Conservation (phyloP, 1,140 invertebrate genomes). For the Solenopsis invicta region DNA sequence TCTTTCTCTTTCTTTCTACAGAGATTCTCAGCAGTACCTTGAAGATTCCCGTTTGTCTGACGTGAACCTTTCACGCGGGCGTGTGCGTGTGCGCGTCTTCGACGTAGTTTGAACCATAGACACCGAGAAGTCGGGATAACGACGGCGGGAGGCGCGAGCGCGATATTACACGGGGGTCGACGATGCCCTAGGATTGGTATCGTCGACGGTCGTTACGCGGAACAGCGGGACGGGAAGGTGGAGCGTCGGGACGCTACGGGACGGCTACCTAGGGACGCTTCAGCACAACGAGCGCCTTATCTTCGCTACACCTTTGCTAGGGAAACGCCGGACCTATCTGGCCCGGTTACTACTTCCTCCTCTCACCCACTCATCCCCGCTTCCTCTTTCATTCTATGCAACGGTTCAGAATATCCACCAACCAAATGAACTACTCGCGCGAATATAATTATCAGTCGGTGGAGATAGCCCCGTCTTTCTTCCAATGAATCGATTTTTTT, state of each 20-base stretch:
- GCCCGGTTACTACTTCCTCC: slow-evolving; percentile 68
- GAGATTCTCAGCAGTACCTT: slow-evolving; percentile 22
- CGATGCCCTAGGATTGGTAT: slow-evolving; percentile 73
- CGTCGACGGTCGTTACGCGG: slow-evolving; percentile 75
- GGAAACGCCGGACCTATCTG: slow-evolving; percentile 81
- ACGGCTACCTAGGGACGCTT: slow-evolving; percentile 84
- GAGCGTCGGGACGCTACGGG: slow-evolving; percentile 74
- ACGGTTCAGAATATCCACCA: slow-evolving; percentile 23
- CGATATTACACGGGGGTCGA: slow-evolving; percentile 79
- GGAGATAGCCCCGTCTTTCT: slow-evolving; percentile 50
- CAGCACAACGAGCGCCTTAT: slow-evolving; percentile 86
- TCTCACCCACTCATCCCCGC: neutral
- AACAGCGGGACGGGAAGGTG: slow-evolving; percentile 49
- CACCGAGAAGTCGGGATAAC: slow-evolving; percentile 78
- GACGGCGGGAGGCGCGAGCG: slow-evolving; percentile 70
- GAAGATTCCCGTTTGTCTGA: neutral
- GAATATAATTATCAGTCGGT: slow-evolving; percentile 79
- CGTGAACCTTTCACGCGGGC: neutral
- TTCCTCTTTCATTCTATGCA: neutral
- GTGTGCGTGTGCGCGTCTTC: neutral
- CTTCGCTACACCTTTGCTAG: slow-evolving; percentile 82
- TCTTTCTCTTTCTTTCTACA: neutral
- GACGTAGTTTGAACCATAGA: slow-evolving; percentile 45
- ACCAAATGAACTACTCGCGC: slow-evolving; percentile 76
- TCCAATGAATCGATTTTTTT: neutral